phyloP scores from a whole-genome alignment of 2,113 vertebrate genomes.

The Thalassarche chlororhynchos region DNA sequence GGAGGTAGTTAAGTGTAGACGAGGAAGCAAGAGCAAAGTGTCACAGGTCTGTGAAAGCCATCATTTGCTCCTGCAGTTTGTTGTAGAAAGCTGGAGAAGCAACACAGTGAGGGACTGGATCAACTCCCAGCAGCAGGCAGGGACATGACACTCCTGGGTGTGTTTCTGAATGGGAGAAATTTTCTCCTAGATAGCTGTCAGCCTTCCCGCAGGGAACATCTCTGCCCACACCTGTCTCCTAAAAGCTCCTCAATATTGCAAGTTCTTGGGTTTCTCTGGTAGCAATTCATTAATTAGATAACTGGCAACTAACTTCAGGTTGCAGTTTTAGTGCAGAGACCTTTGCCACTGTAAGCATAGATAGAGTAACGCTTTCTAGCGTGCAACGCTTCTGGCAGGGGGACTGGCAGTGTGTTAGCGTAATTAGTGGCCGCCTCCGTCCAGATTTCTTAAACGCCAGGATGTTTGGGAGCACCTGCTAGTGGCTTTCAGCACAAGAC shows the following conservation, averaged over 20 bases:
- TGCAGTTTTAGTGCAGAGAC: not conserved
- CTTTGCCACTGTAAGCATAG: not conserved
- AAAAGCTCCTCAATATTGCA: not conserved
- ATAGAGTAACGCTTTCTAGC: not conserved
- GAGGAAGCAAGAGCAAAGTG: not conserved
- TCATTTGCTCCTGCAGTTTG: not conserved
- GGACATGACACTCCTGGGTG: not conserved
- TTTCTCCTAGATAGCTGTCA: not conserved
- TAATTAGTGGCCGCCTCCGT: not conserved
- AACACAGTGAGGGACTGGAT: not conserved
- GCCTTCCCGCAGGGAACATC: not conserved
- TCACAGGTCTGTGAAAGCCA: not conserved
- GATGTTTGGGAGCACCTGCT: slow-evolving; percentile 45
- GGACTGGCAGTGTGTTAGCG: not conserved
- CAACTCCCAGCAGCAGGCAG: not conserved
- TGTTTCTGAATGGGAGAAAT: not conserved
- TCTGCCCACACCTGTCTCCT: not conserved
- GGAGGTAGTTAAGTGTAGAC: not conserved
- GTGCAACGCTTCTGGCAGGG: not conserved
- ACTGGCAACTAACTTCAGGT: not conserved
- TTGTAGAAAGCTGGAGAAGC: not conserved
- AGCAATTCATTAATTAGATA: not conserved
- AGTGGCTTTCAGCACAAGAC: slow-evolving; percentile 25
- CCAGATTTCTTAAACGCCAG: not conserved
- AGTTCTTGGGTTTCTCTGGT: not conserved